Evolutionary conservation across 2,797 vertebrate genomes (phyloP), one percentile per base, ranked within the genome.

Genomic region (Peromyscus melanophrys): DNA sequence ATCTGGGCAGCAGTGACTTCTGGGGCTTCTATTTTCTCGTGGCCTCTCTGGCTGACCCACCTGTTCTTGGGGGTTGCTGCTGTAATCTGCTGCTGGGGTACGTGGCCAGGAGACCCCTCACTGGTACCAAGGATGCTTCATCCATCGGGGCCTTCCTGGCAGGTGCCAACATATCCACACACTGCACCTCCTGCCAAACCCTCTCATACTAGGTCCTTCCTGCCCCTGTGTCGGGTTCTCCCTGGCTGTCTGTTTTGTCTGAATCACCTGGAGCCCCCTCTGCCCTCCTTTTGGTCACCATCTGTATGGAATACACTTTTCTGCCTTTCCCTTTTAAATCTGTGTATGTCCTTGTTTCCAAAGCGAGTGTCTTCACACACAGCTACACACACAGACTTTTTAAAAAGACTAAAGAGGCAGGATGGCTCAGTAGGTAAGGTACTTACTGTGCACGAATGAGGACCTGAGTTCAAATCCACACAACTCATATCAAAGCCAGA

Each of bases 301-400:
- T 40, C 27, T 89, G 17, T 40, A 43, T 34, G 49, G 69, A 75
- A 75, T 75, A 75, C 11, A 43, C 27, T 73, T 75, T 73, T 89
- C 52, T 57, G 52, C 7, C 69, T 89, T 75, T 59, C 17, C n/a
- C 27, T 57, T 88, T 88, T 59, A 75, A 88, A 88, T 73, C 52
- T 8, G 17, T 57, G n/a, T 23, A 57, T 59, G 37, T 75, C 27
- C 52, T 59, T 69, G 21, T 21, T 34, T 75, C 14, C 59, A 75
- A 59, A 75, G 17, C 13, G n/a, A 59, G 16, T 59, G 52, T 75
- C 27, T 75, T 43, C 84, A 52, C 34, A 69, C 9, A 27, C 21
- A 52, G 5, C 19, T 46, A 52, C 27, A 69, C 31, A 52, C 84
- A 52, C 5, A 52, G 21, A 34, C 12, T 52, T 65, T 46, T 25